A percentile compares a stretch with the other conserved stretches of the same genome.
phyloP scores from a whole-genome alignment of 2,797 vertebrate species.

The Siniperca scherzeri region DNA sequence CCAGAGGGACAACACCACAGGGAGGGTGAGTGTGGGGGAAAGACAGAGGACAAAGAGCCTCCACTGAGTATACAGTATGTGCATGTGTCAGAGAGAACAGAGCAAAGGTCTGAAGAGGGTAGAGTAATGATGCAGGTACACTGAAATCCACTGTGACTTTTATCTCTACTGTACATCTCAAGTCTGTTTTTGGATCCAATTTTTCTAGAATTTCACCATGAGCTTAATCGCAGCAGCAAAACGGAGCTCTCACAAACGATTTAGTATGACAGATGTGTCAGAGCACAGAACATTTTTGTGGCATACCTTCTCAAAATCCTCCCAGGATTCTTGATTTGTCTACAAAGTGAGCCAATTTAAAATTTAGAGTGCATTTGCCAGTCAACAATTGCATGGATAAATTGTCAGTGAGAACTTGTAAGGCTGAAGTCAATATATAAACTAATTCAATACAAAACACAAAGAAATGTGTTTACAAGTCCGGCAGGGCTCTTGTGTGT shows the following conservation, averaged over 20 bases:
- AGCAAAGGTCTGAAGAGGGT: conserved; percentile 31
- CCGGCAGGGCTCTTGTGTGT: conserved; percentile 1
- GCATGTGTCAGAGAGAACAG: conserved; percentile 33
- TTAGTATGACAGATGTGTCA: conserved; percentile 43
- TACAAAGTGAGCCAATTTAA: conserved; percentile 46
- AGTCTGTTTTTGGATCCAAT: conserved; percentile 10
- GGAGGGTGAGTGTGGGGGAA: conserved; percentile 40
- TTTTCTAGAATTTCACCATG: conserved; percentile 15
- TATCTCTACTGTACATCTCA: conserved; percentile 16
- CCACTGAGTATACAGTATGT: conserved; percentile 23
- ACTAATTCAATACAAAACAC: conserved; percentile 24
- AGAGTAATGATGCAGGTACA: conserved; percentile 13
- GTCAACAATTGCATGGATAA: conserved; percentile 11
- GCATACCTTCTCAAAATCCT: conserved; percentile 38
- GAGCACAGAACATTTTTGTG: conserved; percentile 13
- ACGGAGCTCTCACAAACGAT: conserved; percentile 17
- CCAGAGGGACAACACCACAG: conserved; percentile 12
- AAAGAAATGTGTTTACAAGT: conserved; percentile 20
- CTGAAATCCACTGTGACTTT: conserved; percentile 20
- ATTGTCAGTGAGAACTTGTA: conserved; percentile 26
- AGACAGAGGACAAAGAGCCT: conserved; percentile 59
- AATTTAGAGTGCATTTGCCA: conserved; percentile 20
- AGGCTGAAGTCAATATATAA: conserved; percentile 21
- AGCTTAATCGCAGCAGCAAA: conserved; percentile 24
- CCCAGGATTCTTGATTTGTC: conserved; percentile 34